Base-by-base conservation (phyloP, 2,797 vertebrate genomes). In the Microcaecilia unicolor region DNA sequence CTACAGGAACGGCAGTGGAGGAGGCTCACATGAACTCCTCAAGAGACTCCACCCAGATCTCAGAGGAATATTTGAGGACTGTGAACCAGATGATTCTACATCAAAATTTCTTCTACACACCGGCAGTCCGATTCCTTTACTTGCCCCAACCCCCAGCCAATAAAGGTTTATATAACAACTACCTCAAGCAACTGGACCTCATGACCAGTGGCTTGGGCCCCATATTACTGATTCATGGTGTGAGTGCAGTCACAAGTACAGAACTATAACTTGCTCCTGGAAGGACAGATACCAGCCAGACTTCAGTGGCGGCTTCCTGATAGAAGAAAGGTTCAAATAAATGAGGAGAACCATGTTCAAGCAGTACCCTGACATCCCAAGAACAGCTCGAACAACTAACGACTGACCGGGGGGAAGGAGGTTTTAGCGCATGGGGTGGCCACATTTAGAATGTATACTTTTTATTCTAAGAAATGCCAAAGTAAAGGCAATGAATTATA, bases 231-330 rank as follows among this genome's bases (percentile, higher is more conserved):
- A 90, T 92, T 52, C 91, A 95, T 4, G 92, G 92, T 7, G 83
- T 92, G 54, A 91, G 86, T 1, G 88, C 89, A 0, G 90, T 95
- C 60, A 91, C 89, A 62, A 93, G 88, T 66, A 93, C 89, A 8
- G 87, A 92, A 66, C 86, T 93, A n/a, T 95, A 78, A 14, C 38
- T 20, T 8, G 19, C 20, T 19, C 8, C 8, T 20, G 8, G 20
- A 19, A 19, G 8, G 5, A 5, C 8, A 5, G 19, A 20, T 19
- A 18, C 27, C 12, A 15, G 7, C 13, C 9, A 27, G 8, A 14
- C 11, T 24, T 22, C 8, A n/a, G 22, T 25, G 14, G 25, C 25
- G 15, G 9, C 8, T n/a, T n/a, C n/a, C n/a, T n/a, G n/a, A n/a
- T n/a, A n/a, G n/a, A 27, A 14, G 15, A 12, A 8, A 5, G 27